Percentiles rank a stretch among this genome's conserved stretches.
Conservation (phyloP, 2,113 vertebrate species). For the Seriola dumerili region DNA sequence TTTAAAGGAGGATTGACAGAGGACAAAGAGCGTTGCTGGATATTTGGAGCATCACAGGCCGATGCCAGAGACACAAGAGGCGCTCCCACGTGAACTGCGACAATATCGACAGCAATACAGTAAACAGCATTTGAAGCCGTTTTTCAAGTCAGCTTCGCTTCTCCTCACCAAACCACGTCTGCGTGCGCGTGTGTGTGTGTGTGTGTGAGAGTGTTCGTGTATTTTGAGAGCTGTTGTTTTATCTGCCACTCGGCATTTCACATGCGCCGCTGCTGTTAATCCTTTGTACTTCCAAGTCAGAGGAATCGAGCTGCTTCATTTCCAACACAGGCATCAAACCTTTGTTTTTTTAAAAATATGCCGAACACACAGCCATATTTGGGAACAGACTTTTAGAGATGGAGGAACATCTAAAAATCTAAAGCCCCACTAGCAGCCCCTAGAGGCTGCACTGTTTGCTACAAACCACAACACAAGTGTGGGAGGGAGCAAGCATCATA, state of each 20-base stretch:
- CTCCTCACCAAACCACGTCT: not conserved
- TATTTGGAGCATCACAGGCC: slow-evolving; percentile 38
- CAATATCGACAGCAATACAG: slow-evolving; percentile 49
- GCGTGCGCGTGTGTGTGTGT: slow-evolving; percentile 1
- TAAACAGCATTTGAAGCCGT: slow-evolving; percentile 64
- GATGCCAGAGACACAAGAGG: slow-evolving; percentile 17
- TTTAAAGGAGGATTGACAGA: slow-evolving; percentile 47
- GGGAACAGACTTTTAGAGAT: not conserved
- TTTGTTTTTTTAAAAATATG: slow-evolving; percentile 25
- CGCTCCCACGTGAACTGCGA: not conserved
- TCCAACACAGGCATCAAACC: slow-evolving; percentile 13
- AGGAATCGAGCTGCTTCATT: slow-evolving; percentile 34
- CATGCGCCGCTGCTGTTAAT: slow-evolving; percentile 28
- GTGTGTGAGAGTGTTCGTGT: not conserved
- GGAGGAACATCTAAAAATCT: not conserved
- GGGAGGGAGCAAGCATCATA: not conserved
- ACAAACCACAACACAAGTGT: not conserved
- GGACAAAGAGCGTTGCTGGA: slow-evolving; percentile 30
- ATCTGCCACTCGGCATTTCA: slow-evolving; percentile 61
- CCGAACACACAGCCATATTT: not conserved
- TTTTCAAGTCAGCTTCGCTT: slow-evolving; percentile 54
- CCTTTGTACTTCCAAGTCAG: slow-evolving; percentile 43
- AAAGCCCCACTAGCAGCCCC: not conserved
- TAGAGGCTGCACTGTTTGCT: not conserved
- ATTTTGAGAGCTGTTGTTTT: slow-evolving; percentile 38